These are phyloP conservation scores for Allygus modestus DNA, from an alignment of 2,888 invertebrate species.

Conservation along the genomic window DNA sequence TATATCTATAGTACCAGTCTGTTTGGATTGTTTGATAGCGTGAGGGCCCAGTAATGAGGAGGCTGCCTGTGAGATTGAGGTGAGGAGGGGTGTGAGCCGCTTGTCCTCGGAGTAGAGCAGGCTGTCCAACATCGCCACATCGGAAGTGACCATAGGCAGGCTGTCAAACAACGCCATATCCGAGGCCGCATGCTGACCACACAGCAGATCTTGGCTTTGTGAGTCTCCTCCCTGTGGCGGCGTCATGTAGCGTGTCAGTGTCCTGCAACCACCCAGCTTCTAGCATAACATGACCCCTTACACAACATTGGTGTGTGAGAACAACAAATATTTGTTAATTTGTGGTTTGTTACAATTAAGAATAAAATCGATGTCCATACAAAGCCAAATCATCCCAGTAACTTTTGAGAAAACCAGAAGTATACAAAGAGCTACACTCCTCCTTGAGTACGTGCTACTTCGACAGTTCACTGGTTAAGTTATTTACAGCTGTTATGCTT, in stretches of 20 bases:
- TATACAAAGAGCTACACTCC: too few species aligned
- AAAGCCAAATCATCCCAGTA: too few species aligned
- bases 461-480: too few species aligned
- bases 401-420: too few species aligned
- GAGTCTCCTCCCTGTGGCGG: slow-evolving; percentile 75
- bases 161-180: slow-evolving; percentile 75
- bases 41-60: slow-evolving; percentile 80
- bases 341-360: too few species aligned
- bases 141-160: slow-evolving; percentile 44
- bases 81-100: slow-evolving; percentile 80
- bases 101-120: slow-evolving; percentile 83
- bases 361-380: too few species aligned
- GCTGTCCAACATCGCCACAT: slow-evolving; percentile 76
- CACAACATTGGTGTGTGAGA: too few species aligned
- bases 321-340: too few species aligned
- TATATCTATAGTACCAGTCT: slow-evolving; percentile 70
- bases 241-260: slow-evolving; percentile 84
- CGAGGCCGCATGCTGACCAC: slow-evolving; percentile 70
- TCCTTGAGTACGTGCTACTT: too few species aligned
- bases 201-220: neutral
- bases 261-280: slow-evolving; percentile 75
- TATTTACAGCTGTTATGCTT: too few species aligned
- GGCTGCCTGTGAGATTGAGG: slow-evolving; percentile 79
- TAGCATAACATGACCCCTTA: neutral
- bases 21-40: slow-evolving; percentile 79